Percentiles rank a stretch among this genome's conserved stretches.
Evolutionary conservation across 1,140 invertebrate species (phyloP).

Genomic region (Ceratosolen fusciceps): DNA sequence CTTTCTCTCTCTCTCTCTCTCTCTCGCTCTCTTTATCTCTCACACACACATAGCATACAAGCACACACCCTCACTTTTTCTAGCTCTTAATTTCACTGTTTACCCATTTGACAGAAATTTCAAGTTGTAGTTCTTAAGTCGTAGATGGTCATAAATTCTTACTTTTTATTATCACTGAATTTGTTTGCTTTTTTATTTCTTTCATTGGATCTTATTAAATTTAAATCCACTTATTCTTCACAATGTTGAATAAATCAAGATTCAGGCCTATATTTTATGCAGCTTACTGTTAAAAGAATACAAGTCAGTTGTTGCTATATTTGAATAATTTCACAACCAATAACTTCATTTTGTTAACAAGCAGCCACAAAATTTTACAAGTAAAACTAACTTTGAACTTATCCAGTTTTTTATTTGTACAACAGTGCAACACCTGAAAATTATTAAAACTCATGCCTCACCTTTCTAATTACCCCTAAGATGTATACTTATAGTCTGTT

Average conservation of each 20-base stretch:
- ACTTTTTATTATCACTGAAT: constrained; percentile 10
- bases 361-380: constrained; percentile 64
- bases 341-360: constrained; percentile 62
- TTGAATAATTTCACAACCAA: not conserved
- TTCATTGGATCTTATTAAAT: constrained; percentile 28
- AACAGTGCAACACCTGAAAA: constrained; percentile 66
- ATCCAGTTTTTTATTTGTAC: constrained; percentile 56
- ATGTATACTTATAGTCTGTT: constrained; percentile 57
- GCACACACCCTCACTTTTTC: not conserved
- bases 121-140: constrained; percentile 1
- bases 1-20: not conserved
- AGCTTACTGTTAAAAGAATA: constrained; percentile 6
- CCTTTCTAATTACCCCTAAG: constrained; percentile 69
- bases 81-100: not conserved
- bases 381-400: constrained; percentile 56
- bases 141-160: constrained; percentile 13
- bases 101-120: not conserved
- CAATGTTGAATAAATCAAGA: constrained; percentile 14
- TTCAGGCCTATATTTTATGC: constrained; percentile 7
- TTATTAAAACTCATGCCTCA: constrained; percentile 71
- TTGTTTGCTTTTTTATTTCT: constrained; percentile 3
- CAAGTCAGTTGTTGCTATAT: not conserved
- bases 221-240: constrained; percentile 29
- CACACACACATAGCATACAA: too few species aligned
- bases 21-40: not conserved